phyloP scores from a whole-genome alignment of 2,888 invertebrate species.

The Noctua fimbriata region DNA sequence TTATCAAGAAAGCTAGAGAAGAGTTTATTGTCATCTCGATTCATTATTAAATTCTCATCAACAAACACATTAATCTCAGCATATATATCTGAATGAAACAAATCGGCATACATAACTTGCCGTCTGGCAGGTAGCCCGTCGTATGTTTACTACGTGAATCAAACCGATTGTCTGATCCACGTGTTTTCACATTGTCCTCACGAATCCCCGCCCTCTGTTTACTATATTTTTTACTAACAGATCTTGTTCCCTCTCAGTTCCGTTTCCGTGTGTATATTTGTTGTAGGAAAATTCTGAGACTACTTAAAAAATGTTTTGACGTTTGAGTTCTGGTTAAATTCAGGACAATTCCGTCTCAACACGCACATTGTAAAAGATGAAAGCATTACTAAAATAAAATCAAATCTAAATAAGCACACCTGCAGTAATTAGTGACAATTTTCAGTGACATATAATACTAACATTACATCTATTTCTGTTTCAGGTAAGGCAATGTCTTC shows the following conservation, averaged over 20 bases:
- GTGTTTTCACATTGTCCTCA: slow-evolving; percentile 52
- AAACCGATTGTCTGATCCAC: slow-evolving; percentile 56
- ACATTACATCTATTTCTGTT: slow-evolving; percentile 79
- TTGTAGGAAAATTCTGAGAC: slow-evolving; percentile 22
- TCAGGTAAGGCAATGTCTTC: slow-evolving; percentile 89
- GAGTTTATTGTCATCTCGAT: slow-evolving; percentile 8
- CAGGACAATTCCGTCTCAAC: slow-evolving; percentile 22
- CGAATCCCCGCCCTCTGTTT: slow-evolving; percentile 48
- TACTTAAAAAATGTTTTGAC: background rate
- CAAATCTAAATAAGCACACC: slow-evolving; percentile 34
- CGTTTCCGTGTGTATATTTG: slow-evolving; percentile 30
- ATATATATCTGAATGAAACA: slow-evolving; percentile 50
- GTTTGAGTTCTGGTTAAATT: slow-evolving; percentile 18
- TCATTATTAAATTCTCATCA: slow-evolving; percentile 38
- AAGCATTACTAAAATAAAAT: slow-evolving; percentile 48
- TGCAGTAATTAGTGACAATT: slow-evolving; percentile 53
- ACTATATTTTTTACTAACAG: slow-evolving; percentile 39
- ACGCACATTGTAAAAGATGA: slow-evolving; percentile 34
- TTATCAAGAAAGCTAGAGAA: slow-evolving; percentile 8
- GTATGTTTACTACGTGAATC: slow-evolving; percentile 57
- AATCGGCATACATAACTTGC: slow-evolving; percentile 49
- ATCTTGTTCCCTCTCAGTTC: slow-evolving; percentile 34
- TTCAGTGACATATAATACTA: slow-evolving; percentile 55
- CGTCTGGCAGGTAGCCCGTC: slow-evolving; percentile 44
- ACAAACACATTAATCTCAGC: slow-evolving; percentile 36